A percentile compares a stretch with the other conserved stretches of the same genome.
Conservation (phyloP, 2,888 invertebrate species). For the Leptinotarsa rubiginosa region DNA sequence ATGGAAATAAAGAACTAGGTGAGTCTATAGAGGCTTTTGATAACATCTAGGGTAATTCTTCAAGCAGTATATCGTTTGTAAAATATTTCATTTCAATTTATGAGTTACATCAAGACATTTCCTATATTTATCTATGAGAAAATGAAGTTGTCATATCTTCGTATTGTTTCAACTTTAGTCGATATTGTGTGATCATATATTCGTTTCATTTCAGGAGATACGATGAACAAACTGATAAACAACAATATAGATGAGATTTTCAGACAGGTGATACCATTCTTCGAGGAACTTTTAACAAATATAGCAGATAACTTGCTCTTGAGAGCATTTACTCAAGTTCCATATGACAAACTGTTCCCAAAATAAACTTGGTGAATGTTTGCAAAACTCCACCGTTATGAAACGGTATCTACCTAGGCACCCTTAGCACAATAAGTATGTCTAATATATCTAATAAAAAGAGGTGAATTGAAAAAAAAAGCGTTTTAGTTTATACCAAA, state of each 20-base stretch:
- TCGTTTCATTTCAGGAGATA: not conserved
- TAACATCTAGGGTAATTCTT: too few species aligned
- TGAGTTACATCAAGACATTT: too few species aligned
- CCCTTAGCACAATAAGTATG: too few species aligned
- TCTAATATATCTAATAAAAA: too few species aligned
- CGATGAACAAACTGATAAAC: conserved; percentile 47
- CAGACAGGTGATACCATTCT: conserved; percentile 58
- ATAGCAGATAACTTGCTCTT: conserved; percentile 46
- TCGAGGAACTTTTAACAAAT: conserved; percentile 48
- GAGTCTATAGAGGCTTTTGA: not conserved
- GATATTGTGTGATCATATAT: not conserved
- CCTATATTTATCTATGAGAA: too few species aligned
- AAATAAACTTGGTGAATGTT: not conserved
- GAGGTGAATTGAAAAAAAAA: too few species aligned
- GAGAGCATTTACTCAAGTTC: conserved; percentile 42
- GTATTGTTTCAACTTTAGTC: too few species aligned
- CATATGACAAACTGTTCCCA: conserved; percentile 48
- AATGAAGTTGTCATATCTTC: too few species aligned
- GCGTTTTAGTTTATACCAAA: too few species aligned
- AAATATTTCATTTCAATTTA: too few species aligned
- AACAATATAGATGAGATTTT: conserved; percentile 59
- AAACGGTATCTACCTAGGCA: not conserved
- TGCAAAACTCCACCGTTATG: not conserved
- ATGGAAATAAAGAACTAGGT: not conserved
- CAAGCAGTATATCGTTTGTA: too few species aligned